Percentiles rank a stretch among this genome's conserved stretches.
phyloP scores from a whole-genome alignment of 2,888 invertebrate genomes.

The Antheraea yamamai region DNA sequence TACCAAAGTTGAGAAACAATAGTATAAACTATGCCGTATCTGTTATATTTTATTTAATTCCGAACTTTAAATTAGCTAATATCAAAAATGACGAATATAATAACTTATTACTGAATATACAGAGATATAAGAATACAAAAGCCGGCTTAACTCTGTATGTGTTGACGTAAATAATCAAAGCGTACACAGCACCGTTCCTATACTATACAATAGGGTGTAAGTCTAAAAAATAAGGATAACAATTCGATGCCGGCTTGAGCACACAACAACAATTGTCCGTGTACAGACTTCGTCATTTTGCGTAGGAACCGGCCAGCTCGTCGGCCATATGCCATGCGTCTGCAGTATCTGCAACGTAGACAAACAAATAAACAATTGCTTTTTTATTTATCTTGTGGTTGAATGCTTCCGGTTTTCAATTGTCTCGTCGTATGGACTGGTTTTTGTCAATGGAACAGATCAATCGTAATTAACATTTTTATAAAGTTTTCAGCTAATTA shows the following conservation, averaged over 20 bases:
- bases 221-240: slow-evolving; percentile 49
- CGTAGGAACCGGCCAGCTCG: slow-evolving; percentile 51
- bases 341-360: slow-evolving; percentile 33
- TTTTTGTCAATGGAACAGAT: not conserved
- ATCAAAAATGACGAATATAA: no score
- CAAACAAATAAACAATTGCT: slow-evolving; percentile 59
- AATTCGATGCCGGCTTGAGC: slow-evolving; percentile 46
- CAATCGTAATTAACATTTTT: no score
- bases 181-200: slow-evolving; percentile 23
- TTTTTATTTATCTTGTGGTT: slow-evolving; percentile 42
- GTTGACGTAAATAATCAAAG: slow-evolving; percentile 8
- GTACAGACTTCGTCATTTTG: slow-evolving; percentile 72
- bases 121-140: not conserved
- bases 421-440: not conserved
- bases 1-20: no score
- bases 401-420: slow-evolving; percentile 20
- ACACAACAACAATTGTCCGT: slow-evolving; percentile 75
- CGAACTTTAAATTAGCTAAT: no score
- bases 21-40: no score
- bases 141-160: not conserved
- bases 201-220: slow-evolving; percentile 36
- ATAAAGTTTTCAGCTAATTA: no score
- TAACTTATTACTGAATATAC: no score
- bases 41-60: no score
- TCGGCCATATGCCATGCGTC: slow-evolving; percentile 74